Percentiles rank a stretch among this genome's conserved stretches.
phyloP scores from a whole-genome alignment of 2,888 invertebrate genomes.

The Augiades crinisus region DNA sequence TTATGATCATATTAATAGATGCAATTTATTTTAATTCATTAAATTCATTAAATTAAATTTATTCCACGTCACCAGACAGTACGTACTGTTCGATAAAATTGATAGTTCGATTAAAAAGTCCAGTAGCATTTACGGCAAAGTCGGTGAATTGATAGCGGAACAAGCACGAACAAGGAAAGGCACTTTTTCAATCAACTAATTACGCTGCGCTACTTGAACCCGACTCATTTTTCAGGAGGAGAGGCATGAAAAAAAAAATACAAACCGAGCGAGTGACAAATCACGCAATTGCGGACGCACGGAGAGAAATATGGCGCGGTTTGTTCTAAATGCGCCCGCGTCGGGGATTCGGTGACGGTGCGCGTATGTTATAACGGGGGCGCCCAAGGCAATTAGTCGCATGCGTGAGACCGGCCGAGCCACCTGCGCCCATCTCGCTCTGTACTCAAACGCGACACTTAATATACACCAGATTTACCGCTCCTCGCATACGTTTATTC shows the following conservation, averaged over 20 bases:
- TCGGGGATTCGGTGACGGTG: slow-evolving; percentile 50
- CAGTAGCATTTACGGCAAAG: slow-evolving; percentile 45
- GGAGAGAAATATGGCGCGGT: slow-evolving; percentile 75
- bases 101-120: slow-evolving; percentile 44
- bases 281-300: slow-evolving; percentile 77
- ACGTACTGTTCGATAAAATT: slow-evolving; percentile 36
- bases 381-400: slow-evolving; percentile 58
- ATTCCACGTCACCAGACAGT: slow-evolving; percentile 10
- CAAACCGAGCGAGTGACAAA: slow-evolving; percentile 70
- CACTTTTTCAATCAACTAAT: slow-evolving; percentile 73
- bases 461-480: slow-evolving; percentile 26
- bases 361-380: slow-evolving; percentile 49
- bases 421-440: slow-evolving; percentile 25
- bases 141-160: slow-evolving; percentile 48
- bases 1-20: too few relatives aligned
- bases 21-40: too few relatives aligned
- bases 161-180: slow-evolving; percentile 59
- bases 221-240: slow-evolving; percentile 63
- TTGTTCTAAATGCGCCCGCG: slow-evolving; percentile 72
- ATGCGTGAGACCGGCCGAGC: slow-evolving; percentile 33
- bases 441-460: slow-evolving; percentile 24
- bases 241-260: slow-evolving; percentile 55
- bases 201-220: slow-evolving; percentile 61
- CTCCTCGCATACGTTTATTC: slow-evolving; percentile 17
- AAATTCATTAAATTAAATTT: too few relatives aligned